Conservation (phyloP, 37 sponge, comb jelly and placozoan genomes). For the Ianthella basta region DNA sequence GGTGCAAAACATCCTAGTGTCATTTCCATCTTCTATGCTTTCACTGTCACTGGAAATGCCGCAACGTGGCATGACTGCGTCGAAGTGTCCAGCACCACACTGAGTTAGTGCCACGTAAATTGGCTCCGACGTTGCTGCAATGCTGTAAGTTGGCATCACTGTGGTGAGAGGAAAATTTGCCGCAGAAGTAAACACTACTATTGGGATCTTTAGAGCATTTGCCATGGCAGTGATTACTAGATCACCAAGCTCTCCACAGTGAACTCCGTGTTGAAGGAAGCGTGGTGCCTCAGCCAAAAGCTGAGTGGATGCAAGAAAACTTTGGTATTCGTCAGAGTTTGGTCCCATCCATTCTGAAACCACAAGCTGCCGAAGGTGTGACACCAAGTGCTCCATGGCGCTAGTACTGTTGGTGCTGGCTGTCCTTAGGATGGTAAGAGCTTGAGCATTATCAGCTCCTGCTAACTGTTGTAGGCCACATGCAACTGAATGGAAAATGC, state of each 20-base stretch:
- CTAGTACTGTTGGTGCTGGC: no score
- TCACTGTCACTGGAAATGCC: not conserved
- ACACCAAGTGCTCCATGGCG: not conserved
- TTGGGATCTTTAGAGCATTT: slow-evolving; percentile 17
- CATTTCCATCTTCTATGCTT: not conserved
- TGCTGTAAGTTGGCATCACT: not conserved
- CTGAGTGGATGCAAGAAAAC: slow-evolving; percentile 7
- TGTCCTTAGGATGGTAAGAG: not conserved
- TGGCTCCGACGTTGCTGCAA: not conserved
- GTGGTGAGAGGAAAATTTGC: not conserved
- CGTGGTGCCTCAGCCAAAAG: not conserved
- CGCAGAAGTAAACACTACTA: slow-evolving; percentile 15
- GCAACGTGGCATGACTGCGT: not conserved
- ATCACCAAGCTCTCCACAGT: slow-evolving; percentile 6
- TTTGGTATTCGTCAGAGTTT: slow-evolving; percentile 25
- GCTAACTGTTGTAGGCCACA: not conserved
- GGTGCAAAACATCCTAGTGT: not conserved
- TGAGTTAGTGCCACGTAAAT: slow-evolving; percentile 1
- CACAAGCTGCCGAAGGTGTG: not conserved
- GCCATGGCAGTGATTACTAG: slow-evolving; percentile 1
- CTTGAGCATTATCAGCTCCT: not conserved
- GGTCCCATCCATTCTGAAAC: slow-evolving; percentile 41
- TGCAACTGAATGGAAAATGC: slow-evolving; percentile 36
- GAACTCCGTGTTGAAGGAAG: not conserved
- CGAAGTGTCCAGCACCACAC: slow-evolving; percentile 16